phyloP scores from a whole-genome alignment of 2,797 vertebrate genomes.

The Scleropages formosus region DNA sequence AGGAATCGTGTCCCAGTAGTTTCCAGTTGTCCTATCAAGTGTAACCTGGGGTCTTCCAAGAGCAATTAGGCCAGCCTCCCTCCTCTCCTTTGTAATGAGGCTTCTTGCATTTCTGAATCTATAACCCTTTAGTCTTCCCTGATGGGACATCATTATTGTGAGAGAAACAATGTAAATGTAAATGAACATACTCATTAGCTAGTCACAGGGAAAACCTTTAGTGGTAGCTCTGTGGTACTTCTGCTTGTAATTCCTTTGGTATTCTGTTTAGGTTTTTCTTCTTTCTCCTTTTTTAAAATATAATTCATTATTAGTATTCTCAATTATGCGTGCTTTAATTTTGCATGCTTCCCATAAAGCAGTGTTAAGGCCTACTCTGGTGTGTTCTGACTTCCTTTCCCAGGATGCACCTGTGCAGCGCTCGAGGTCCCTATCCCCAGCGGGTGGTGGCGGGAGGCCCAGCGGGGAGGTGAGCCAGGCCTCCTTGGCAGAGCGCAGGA shows the following conservation, averaged over 20 bases:
- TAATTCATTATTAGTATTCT: slow-evolving; percentile 93
- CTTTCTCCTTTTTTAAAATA: slow-evolving; percentile 44
- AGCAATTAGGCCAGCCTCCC: slow-evolving; percentile 98
- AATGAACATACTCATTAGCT: slow-evolving; percentile 99
- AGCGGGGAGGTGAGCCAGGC: slow-evolving; percentile 55
- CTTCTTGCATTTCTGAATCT: slow-evolving; percentile 98
- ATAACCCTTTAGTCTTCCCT: slow-evolving; percentile 99
- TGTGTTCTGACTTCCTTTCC: slow-evolving; percentile 79
- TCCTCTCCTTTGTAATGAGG: slow-evolving; percentile 99
- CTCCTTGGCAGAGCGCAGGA: slow-evolving; percentile 67
- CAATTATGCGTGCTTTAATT: slow-evolving; percentile 87
- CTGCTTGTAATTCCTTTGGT: slow-evolving; percentile 80
- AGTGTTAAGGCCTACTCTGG: slow-evolving; percentile 76
- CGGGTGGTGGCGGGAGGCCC: slow-evolving; percentile 65
- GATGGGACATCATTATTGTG: slow-evolving; percentile 99
- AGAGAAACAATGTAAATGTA: slow-evolving; percentile 99
- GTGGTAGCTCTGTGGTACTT: slow-evolving; percentile 75
- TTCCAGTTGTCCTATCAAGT: slow-evolving; percentile 99
- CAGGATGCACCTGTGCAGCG: slow-evolving; percentile 85
- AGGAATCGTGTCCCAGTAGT: slow-evolving; percentile 81
- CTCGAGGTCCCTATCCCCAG: slow-evolving; percentile 91
- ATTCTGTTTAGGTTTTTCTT: slow-evolving; percentile 76
- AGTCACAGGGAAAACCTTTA: slow-evolving; percentile 94
- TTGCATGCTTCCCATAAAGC: slow-evolving; percentile 77
- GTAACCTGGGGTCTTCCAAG: slow-evolving; percentile 98